Percentiles rank a stretch among this genome's conserved stretches.
Evolutionary conservation across 30 jellyfish, hydroid and myxozoan species (phyloP).

Genomic region (Hydractinia symbiolongicarpus): DNA sequence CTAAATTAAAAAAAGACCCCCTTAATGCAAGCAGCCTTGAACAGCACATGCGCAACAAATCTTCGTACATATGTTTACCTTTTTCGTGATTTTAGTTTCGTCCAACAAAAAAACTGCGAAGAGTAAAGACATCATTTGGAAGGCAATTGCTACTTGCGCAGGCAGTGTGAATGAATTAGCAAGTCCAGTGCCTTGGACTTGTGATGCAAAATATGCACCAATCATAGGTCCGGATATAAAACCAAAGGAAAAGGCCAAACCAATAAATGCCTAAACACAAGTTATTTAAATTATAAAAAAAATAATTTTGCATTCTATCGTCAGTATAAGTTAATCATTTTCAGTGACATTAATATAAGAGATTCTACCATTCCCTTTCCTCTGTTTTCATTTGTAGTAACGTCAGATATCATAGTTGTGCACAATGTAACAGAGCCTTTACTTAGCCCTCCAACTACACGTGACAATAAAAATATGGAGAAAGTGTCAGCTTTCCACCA

Average conservation of each 20-base stretch:
- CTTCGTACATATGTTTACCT: too few species aligned
- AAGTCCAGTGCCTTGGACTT: neutral
- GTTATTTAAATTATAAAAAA: too few species aligned
- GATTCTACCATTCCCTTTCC: constrained; percentile 83
- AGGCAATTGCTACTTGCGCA: constrained; percentile 52
- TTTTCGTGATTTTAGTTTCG: constrained; percentile 30
- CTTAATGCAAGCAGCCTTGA: too few species aligned
- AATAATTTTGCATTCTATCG: too few species aligned
- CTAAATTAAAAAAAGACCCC: too few species aligned
- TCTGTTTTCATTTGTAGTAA: constrained; percentile 61
- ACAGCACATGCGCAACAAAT: too few species aligned
- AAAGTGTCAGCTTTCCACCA: constrained; percentile 80
- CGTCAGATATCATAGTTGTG: constrained; percentile 85
- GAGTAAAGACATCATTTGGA: constrained; percentile 56
- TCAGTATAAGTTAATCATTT: too few species aligned
- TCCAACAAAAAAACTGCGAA: constrained; percentile 35
- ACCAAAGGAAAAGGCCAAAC: constrained; percentile 86
- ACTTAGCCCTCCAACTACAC: constrained; percentile 79
- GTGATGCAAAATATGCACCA: constrained; percentile 88
- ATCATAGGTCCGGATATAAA: constrained; percentile 88
- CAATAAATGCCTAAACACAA: constrained; percentile 63
- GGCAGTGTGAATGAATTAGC: constrained; percentile 56
- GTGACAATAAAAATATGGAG: constrained; percentile 61
- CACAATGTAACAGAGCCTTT: constrained; percentile 83
- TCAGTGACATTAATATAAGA: too few species aligned